phyloP scores from a whole-genome alignment of 2,113 vertebrate genomes.

The Oreocharis arfaki region DNA sequence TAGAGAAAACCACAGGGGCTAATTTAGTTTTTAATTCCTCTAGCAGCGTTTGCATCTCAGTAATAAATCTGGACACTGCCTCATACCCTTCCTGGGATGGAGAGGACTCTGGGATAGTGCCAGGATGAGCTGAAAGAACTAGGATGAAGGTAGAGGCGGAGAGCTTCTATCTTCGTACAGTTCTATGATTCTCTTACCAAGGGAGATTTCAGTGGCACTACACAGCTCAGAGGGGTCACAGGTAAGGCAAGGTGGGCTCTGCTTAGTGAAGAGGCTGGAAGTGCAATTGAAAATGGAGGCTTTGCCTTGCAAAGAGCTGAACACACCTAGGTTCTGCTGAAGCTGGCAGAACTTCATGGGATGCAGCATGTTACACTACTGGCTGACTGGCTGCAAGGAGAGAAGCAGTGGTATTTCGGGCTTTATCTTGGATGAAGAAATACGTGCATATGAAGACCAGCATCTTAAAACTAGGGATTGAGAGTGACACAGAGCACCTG shows the following conservation, averaged over 20 bases:
- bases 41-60: background rate
- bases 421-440: background rate
- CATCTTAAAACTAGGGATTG: background rate
- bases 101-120: background rate
- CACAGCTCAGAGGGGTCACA: background rate
- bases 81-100: background rate
- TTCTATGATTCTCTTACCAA: background rate
- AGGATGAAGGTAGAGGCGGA: background rate
- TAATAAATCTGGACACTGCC: background rate
- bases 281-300: background rate
- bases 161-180: background rate
- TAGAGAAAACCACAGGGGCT: background rate
- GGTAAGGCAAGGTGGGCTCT: background rate
- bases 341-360: background rate
- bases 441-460: background rate
- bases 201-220: background rate
- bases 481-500: background rate
- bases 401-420: background rate
- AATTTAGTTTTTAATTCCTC: background rate
- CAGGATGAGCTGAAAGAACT: background rate
- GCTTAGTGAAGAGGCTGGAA: background rate
- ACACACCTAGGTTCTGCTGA: background rate
- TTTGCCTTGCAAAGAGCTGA: background rate
- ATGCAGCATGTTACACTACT: background rate
- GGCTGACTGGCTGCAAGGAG: background rate